Evolutionary conservation across 2,797 vertebrate species (phyloP).

Genomic region (Myripristis jacobus): DNA sequence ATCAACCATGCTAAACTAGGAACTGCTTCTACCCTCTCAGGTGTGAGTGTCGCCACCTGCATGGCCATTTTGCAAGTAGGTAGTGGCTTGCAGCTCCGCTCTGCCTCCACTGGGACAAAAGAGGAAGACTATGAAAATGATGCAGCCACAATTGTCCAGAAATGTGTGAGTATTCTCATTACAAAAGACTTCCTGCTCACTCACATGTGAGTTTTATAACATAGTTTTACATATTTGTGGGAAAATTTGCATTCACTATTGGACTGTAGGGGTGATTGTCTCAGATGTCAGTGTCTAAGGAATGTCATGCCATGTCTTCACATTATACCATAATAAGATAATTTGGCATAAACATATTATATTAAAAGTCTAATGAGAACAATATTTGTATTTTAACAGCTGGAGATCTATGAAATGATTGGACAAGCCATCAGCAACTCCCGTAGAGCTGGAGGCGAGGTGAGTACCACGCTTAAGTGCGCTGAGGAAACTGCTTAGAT

Average conservation of each 20-base stretch:
- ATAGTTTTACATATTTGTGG: no score
- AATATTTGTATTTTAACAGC: constrained; percentile 80
- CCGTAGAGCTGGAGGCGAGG: constrained; percentile 96
- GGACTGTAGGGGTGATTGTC: no score
- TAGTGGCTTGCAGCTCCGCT: constrained; percentile 93
- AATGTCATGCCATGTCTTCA: no score
- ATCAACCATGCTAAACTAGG: neutral
- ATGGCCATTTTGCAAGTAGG: constrained; percentile 99
- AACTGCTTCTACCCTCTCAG: constrained; percentile 68
- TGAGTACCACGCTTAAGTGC: constrained; percentile 67
- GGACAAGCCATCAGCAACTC: constrained; percentile 97
- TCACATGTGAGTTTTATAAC: neutral
- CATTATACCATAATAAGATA: no score
- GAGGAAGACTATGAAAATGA: constrained; percentile 99
- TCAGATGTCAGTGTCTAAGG: no score
- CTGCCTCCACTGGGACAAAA: constrained; percentile 93
- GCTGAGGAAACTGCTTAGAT: no score
- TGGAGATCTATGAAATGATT: constrained; percentile 99
- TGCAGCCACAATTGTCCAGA: constrained; percentile 98
- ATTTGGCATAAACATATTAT: neutral
- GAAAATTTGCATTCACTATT: no score
- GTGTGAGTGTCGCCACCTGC: constrained; percentile 97
- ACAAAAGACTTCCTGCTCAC: neutral
- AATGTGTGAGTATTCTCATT: constrained; percentile 90
- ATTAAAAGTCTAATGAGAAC: constrained; percentile 24